Evolutionary conservation across 2,113 vertebrate genomes (phyloP), one percentile per base, ranked within the genome.

Genomic region (Microcebus griseorufus): DNA sequence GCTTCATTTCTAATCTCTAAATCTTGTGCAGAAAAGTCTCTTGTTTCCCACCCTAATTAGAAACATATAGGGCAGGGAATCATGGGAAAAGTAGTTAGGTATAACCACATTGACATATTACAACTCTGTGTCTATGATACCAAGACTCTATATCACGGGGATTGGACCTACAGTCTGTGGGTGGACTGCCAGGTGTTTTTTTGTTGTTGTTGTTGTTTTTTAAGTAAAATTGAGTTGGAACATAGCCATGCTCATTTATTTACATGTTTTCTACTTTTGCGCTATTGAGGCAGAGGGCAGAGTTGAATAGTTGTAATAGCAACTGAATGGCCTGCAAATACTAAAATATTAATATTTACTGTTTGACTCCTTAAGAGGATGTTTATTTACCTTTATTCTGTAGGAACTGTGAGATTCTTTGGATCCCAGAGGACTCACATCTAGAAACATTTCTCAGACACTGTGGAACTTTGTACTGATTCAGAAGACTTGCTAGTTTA

Each of bases 361-460:
- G 0, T 84, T 37, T 84, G 62, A 64, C 80, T 27, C 14, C 93
- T 90, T 48, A 81, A 64, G 27, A 65, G 16, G 73, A 96, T 37
- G 7, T 90, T 90, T 94, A 51, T 17, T 94, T 76, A 92, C 23
- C 48, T 22, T 93, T 45, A 20, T 53, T 78, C 1, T 0, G 5
- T 0, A 0, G 67, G 23, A 1, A 20, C 17, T 67, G 75, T 4
- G 27, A 37, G 0, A 3, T 32, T 69, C 34, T 96, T 93, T 85
- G 42, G 79, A 0, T 0, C 23, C 5, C 16, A 12, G 34, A 82
- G 58, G 64, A 73, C 27, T 72, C 53, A 45, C 81, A 92, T 96
- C 75, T 97, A 96, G 97, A 78, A 97, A 96, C 88, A 37, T 93
- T 98, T 97, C 96, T 97, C 91, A 51, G 72, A 3, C 67, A 0